Evolutionary conservation across 2,797 vertebrate species (phyloP), one percentile per base, ranked within the genome.

Genomic region (Phylloscopus collybita): DNA sequence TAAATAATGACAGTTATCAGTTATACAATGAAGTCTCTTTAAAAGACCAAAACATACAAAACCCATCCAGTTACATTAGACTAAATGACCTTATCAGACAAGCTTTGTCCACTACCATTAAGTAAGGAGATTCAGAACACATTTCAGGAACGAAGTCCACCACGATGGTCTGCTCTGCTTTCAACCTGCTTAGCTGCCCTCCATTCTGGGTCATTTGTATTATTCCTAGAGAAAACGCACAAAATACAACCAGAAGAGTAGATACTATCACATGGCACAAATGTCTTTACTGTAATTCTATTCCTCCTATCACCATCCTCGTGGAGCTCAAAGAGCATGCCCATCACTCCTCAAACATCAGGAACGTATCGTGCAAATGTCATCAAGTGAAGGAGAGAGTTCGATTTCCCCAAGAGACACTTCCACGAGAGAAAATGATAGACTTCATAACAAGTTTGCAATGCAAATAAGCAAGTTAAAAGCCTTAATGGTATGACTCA

Each of bases 381-480:
- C 92, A 93, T 80, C 69, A 53, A 71, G 50, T 14, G 61, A 87
- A 80, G 72, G 80, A 82, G 53, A 81, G 53, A 94, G 72, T 87
- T 93, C 92, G 13, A 27, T 93, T 94, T 94, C 84, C 91, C 89
- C 83, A 84, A 85, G 78, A 95, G 83, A 95, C 42, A 54, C 69
- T 80, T 84, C 84, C 80, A 86, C 34, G n/a, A 72, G 76, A 94
- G 82, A 95, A 96, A 90, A 87, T 78, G 23, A 95, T 15, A 92
- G 92, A 87, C 79, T 86, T 87, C 79, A 75, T 62, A 95, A 82
- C 81, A 90, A 92, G 80, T 65, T 66, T 80, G 83, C 92, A 95
- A 80, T 90, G 88, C 76, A 95, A 96, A 97, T 85, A 92, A 85
- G 83, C 93, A 92, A 92, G 80, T 89, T 92, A 86, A 96, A 93